These are phyloP conservation scores for Cyrtonyx montezumae DNA, from an alignment of 2,113 vertebrate genomes.

Conservation along the genomic window DNA sequence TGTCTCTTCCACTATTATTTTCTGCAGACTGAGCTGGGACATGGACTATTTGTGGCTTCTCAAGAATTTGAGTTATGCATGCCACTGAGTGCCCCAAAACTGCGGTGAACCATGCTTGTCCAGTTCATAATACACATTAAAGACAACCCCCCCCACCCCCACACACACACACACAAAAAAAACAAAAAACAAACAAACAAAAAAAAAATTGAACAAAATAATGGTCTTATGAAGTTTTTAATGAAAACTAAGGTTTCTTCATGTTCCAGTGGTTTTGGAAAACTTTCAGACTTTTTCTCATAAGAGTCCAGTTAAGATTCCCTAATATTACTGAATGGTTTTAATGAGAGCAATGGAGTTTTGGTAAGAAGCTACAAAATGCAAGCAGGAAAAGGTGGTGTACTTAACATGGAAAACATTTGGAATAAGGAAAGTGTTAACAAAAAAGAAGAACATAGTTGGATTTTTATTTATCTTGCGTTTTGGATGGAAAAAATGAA, in stretches of 20 bases:
- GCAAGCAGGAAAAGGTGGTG: background rate
- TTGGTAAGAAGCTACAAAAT: background rate
- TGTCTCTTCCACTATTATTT: constrained; percentile 47
- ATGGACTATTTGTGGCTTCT: constrained; percentile 53
- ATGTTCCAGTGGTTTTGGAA: constrained; percentile 38
- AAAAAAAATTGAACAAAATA: background rate
- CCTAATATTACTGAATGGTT: background rate
- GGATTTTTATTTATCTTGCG: background rate
- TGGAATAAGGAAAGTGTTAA: background rate
- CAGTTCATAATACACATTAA: background rate
- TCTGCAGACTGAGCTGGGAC: constrained; percentile 43
- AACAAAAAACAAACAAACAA: background rate
- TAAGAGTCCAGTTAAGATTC: background rate
- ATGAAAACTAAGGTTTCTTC: constrained; percentile 44
- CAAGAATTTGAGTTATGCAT: constrained; percentile 61
- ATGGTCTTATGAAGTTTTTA: constrained; percentile 26
- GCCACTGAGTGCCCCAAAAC: constrained; percentile 26
- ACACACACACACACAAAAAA: background rate
- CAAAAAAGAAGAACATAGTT: background rate
- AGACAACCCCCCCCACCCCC: too few species aligned
- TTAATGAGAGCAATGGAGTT: background rate
- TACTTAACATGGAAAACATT: background rate
- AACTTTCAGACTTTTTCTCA: background rate
- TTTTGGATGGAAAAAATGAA: background rate
- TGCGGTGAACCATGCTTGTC: constrained; percentile 22